Base-by-base conservation (phyloP, 1,140 invertebrate species). In the Xylocopa sonorina region DNA sequence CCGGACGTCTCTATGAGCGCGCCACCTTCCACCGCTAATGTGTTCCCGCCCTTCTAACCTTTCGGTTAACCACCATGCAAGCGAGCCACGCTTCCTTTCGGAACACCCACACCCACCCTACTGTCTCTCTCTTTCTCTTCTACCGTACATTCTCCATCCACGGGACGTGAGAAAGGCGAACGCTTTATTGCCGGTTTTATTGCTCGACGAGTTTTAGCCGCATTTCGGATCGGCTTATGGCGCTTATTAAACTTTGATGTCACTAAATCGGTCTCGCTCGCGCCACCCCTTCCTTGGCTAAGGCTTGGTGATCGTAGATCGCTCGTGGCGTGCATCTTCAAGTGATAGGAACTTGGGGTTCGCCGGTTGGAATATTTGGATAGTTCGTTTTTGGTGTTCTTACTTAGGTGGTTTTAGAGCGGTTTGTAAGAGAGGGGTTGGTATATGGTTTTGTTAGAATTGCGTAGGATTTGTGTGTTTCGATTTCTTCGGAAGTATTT, bases 1-100 rank as follows among this genome's bases (percentile, higher is more conserved):
- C 88, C 85, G 89, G 89, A 92, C 90, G 89, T 92, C 91, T 91
- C 90, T 90, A 92, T 92, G 89, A 91, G 88, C 76, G 64, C 82
- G 89, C 88, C 86, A 88, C 86, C 89, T 87, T 87, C 88, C 86
- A 85, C 79, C 89, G 86, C 89, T 90, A 90, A 90, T 90, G 83
- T 67, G 76, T 88, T 87, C 86, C 84, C 81, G 63, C 81, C 82
- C 82, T 82, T 82, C 67, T 73, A 81, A 83, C 83, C 86, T 87
- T 85, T 86, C 60, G 82, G 83, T 71, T 82, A 84, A 83, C 83
- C 85, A 84, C 85, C 84, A 64, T 81, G 77, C 81, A 57, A 81
- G 48, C 57, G 60, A 58, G 73, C 80, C 60, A 83, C 43, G 63
- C 55, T 63, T 64, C 60, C 38, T 48, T 51, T 55, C 48, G 48